Evolutionary conservation across 2,888 invertebrate species (phyloP), one percentile per base, ranked within the genome.

Genomic region (Stenotaenia linearis): DNA sequence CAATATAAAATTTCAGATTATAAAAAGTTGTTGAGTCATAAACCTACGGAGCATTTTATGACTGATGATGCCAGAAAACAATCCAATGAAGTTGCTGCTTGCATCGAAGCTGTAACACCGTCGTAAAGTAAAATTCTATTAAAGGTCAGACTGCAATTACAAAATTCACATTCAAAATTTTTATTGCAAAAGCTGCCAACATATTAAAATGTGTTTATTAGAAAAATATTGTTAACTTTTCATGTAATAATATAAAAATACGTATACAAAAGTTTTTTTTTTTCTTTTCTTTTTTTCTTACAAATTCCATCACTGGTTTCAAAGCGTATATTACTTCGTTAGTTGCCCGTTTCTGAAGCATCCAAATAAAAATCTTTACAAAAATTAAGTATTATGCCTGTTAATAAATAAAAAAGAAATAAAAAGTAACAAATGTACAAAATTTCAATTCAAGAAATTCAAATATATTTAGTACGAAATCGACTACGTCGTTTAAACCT

Each of bases 41-140:
- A 61, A 61, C 61, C 61, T 25, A 61, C 75, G 3, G 37, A 75
- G 75, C 75, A 75, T 75, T 75, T 75, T 30, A 75, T 75, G 75
- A 75, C 75, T 12, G 35, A 75, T 35, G 35, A 75, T 10, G 75
- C 75, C 1, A 30, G 28, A 32, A 75, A 75, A 75, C 75, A 75
- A 18, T 75, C 75, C 3, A 75, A 21, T 12, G 75, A 75, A 75
- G 75, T 75, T 35, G 75, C 32, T 10, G 75, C 61, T 61, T 61
- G 61, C 28, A 61, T 61, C 28, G 61, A 61, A 25, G 61, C 25
- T 1, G 25, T 61, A 25, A 61, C 61, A 25, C 61, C 61, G 23
- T 61, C 61, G 23, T 61, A 12, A 61, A 15, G 45, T 45, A 45
- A 2, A 1, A 37, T 15, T 9, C 15, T 37, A 37, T 12, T 37